Evolutionary conservation across 2,888 invertebrate genomes (phyloP).

Genomic region (Agrilus cyanescens): DNA sequence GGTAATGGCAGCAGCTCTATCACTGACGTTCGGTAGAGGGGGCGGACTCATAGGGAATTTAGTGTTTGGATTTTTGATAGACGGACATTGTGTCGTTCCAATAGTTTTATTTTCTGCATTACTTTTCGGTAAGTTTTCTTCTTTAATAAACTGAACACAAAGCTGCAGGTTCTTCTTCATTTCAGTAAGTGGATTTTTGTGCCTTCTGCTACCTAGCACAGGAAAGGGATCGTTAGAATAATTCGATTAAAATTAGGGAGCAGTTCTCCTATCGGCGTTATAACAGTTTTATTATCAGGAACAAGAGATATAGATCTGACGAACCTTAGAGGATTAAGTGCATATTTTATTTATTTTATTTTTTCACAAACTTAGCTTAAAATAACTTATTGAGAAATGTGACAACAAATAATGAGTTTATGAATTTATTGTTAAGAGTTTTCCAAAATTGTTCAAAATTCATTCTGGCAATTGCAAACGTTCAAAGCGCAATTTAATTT

Average conservation of each 20-base stretch:
- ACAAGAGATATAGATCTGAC: too few relatives aligned
- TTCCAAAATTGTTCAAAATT: too few relatives aligned
- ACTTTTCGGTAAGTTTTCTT: constrained; percentile 52
- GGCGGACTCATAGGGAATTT: constrained; percentile 67
- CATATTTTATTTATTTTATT: too few relatives aligned
- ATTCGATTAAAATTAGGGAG: constrained; percentile 6
- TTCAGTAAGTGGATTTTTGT: constrained; percentile 61
- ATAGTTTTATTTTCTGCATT: constrained; percentile 61
- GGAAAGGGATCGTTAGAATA: constrained; percentile 61
- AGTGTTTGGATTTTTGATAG: constrained; percentile 67
- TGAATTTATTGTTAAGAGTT: too few relatives aligned
- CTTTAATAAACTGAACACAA: too few relatives aligned
- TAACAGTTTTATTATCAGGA: too few relatives aligned
- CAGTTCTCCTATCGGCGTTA: background rate
- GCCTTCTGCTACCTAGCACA: constrained; percentile 63
- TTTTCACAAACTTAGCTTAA: too few relatives aligned
- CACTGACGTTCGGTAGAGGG: constrained; percentile 65
- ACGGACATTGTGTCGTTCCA: constrained; percentile 65
- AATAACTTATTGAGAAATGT: too few relatives aligned
- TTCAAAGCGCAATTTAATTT: too few relatives aligned
- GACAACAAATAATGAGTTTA: too few relatives aligned
- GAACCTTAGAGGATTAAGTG: too few relatives aligned
- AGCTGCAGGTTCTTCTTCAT: constrained; percentile 4
- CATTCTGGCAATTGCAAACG: too few relatives aligned
- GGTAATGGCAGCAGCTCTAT: constrained; percentile 73